These are phyloP conservation scores for Colius striatus DNA, from an alignment of 2,113 vertebrate genomes.

Conservation along the genomic window DNA sequence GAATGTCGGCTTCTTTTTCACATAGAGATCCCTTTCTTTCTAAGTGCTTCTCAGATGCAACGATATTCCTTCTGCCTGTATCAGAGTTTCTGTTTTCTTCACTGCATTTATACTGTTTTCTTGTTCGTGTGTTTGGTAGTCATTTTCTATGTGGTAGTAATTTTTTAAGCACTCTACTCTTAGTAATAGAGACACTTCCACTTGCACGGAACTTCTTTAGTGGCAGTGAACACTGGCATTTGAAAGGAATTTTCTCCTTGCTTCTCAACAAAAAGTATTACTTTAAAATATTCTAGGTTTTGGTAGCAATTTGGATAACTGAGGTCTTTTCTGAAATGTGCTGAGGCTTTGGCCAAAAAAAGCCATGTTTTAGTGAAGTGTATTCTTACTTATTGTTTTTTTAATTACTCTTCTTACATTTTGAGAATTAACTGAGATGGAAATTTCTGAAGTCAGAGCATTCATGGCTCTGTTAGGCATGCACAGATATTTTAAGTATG, in stretches of 20 bases:
- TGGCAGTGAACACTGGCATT: not conserved
- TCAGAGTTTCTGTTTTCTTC: not conserved
- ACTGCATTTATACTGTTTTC: not conserved
- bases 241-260: not conserved
- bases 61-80: not conserved
- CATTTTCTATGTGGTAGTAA: not conserved
- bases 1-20: not conserved
- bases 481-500: not conserved
- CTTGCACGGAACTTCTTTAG: not conserved
- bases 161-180: not conserved
- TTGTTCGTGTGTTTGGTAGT: not conserved
- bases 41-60: not conserved
- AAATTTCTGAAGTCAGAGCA: not conserved
- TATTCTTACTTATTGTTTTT: not conserved
- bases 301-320: not conserved
- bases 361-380: fast-evolving
- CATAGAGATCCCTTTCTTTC: not conserved
- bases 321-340: not conserved
- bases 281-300: not conserved
- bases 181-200: not conserved
- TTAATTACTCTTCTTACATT: not conserved
- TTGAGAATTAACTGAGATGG: not conserved
- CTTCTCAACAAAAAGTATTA: not conserved
- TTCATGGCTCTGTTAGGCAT: not conserved
- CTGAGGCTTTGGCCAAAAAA: not conserved